phyloP scores from a whole-genome alignment of 2,888 invertebrate species.

The Aelia acuminata region DNA sequence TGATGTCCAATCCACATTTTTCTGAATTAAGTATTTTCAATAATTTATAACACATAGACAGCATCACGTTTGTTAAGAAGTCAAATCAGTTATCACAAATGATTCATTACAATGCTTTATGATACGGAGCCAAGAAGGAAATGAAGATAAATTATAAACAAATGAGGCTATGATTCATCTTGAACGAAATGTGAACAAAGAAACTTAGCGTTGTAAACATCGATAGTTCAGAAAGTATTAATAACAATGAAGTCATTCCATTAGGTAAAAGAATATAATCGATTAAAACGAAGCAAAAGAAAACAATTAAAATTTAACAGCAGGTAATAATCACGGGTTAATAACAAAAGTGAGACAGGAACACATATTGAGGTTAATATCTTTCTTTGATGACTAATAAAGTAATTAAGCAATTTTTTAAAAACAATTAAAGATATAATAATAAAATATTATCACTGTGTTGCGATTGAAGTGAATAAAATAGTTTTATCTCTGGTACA shows the following conservation, averaged over 20 bases:
- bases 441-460: not conserved
- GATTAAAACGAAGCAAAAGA: too few species aligned
- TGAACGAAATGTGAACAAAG: not conserved
- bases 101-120: not conserved
- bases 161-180: not conserved
- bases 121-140: not conserved
- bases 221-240: too few species aligned
- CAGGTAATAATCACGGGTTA: too few species aligned
- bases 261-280: not conserved
- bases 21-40: too few species aligned
- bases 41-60: too few species aligned
- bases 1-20: not conserved
- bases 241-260: not conserved
- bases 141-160: not conserved
- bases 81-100: not conserved
- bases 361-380: not conserved
- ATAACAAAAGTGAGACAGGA: not conserved
- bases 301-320: too few species aligned
- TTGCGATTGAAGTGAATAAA: not conserved
- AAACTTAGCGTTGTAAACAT: too few species aligned
- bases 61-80: not conserved
- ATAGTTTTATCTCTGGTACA: too few species aligned
- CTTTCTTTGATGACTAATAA: not conserved
- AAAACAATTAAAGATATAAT: not conserved
- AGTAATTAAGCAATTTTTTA: not conserved